A percentile compares a stretch with the other conserved stretches of the same genome.
These are phyloP conservation scores for Danionella cerebrum DNA, from an alignment of 2,113 vertebrate genomes.

Conservation along the genomic window DNA sequence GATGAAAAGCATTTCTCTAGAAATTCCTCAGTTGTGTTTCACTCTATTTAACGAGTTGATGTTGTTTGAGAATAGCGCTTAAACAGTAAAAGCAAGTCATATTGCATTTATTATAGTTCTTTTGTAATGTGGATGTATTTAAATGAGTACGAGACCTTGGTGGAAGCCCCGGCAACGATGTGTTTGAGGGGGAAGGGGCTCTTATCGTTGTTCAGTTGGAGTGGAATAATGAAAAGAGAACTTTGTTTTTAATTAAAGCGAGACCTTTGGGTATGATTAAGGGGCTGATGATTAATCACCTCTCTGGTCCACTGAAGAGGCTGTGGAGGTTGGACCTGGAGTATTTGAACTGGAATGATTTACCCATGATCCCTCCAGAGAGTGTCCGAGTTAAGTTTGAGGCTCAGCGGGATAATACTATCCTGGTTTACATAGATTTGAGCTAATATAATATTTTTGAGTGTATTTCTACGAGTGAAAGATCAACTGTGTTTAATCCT, in stretches of 20 bases:
- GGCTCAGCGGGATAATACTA: neutral
- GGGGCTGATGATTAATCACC: slow-evolving; percentile 42
- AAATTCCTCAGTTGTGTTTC: too few species aligned
- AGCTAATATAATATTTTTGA: slow-evolving; percentile 16
- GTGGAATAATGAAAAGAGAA: slow-evolving; percentile 44
- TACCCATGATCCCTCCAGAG: slow-evolving; percentile 22
- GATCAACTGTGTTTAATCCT: slow-evolving; percentile 20
- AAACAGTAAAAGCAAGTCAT: too few species aligned
- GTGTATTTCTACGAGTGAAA: slow-evolving; percentile 37
- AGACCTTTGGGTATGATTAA: slow-evolving; percentile 44
- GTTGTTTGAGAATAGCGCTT: too few species aligned
- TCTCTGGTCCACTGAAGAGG: slow-evolving; percentile 32
- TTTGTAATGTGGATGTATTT: neutral
- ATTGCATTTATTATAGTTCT: too few species aligned
- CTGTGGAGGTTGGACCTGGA: slow-evolving; percentile 15
- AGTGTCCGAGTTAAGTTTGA: neutral
- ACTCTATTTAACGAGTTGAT: too few species aligned
- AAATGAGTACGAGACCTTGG: neutral
- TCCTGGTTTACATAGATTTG: neutral
- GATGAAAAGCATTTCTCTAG: neutral
- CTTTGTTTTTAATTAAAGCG: slow-evolving; percentile 48
- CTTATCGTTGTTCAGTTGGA: slow-evolving; percentile 40
- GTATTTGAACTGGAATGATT: slow-evolving; percentile 7
- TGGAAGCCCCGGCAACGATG: neutral
- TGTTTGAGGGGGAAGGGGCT: slow-evolving; percentile 19